Evolutionary conservation across 2,888 invertebrate species (phyloP), one percentile per base, ranked within the genome.

Genomic region (Epistrophe eligans): DNA sequence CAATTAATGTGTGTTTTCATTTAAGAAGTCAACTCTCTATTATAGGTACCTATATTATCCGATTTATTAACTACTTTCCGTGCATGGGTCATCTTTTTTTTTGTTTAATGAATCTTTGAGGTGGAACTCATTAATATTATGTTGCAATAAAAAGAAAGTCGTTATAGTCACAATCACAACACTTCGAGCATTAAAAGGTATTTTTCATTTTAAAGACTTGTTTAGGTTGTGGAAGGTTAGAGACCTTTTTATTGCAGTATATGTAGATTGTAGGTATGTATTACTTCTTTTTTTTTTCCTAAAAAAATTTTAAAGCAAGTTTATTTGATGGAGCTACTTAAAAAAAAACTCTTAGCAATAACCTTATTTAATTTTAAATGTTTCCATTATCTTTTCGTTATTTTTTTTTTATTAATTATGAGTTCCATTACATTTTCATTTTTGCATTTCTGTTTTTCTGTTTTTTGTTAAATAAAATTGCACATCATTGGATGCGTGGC

Each of bases 131-230:
- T 62, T 17, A 24, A 60, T 32, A 62, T 57, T 28, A 19, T 76
- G 64, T 43, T 76, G 74, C 40, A 76, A 76, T 55, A 55, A 76
- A 76, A 64, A 55, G 74, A 76, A 76, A 76, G 74, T 64, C 64
- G 40, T 64, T 66, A n/a, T n/a, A 60, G 45, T 62, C 73, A 28
- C 32, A 28, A 32, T 60, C 72, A 35, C 72, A 32, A 32, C 17
- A 64, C 64, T 45, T 17, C 1, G 35, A 66, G 48, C 32, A 35
- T 48, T 15, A 7, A 32, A 50, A 50, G 7, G 24, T 62, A 24
- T 62, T 43, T 62, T 43, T 62, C 8, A 35, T 66, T 8, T 66
- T 35, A 17, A 17, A 50, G 48, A 32, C 48, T n/a, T 13, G 48
- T 48, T 50, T 11, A 66, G 32, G 64, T 62, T 62, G 13, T n/a